A percentile compares a stretch with the other conserved stretches of the same genome.
phyloP scores from a whole-genome alignment of 2,797 vertebrate species.

The Macropus fuliginosus region DNA sequence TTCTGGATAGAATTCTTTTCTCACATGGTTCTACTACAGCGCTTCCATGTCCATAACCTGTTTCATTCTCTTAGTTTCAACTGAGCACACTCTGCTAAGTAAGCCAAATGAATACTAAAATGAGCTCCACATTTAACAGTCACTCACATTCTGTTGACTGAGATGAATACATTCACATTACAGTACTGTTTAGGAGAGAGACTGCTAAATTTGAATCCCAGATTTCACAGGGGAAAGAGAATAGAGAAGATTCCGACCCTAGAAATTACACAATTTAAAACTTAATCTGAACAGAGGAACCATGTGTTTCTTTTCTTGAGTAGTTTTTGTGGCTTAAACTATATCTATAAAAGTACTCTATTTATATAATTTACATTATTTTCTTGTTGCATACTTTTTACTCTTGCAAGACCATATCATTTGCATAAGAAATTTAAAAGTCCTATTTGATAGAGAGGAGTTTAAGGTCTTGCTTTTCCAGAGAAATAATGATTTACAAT shows the following conservation, averaged over 20 bases:
- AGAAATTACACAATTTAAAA: slow-evolving; percentile 34
- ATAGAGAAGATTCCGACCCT: slow-evolving; percentile 46
- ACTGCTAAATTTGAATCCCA: slow-evolving; percentile 50
- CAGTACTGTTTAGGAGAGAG: slow-evolving; percentile 59
- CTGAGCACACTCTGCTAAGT: slow-evolving; percentile 48
- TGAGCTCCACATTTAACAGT: not conserved
- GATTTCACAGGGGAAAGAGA: slow-evolving; percentile 53
- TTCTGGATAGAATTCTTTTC: slow-evolving; percentile 37
- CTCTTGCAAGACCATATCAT: slow-evolving; percentile 52
- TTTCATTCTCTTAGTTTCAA: slow-evolving; percentile 49
- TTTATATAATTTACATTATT: slow-evolving; percentile 25
- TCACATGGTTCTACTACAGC: slow-evolving; percentile 51
- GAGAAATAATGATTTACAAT: slow-evolving; percentile 45
- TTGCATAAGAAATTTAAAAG: slow-evolving; percentile 58
- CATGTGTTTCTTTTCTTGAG: slow-evolving; percentile 2
- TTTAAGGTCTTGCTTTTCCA: slow-evolving; percentile 59
- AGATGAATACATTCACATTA: slow-evolving; percentile 63
- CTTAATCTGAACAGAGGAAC: slow-evolving; percentile 37
- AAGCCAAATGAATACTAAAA: slow-evolving; percentile 23
- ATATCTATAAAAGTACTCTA: slow-evolving; percentile 7
- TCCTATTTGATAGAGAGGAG: slow-evolving; percentile 37
- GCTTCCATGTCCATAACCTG: not conserved
- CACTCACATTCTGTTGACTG: slow-evolving; percentile 48
- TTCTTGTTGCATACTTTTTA: slow-evolving; percentile 43
- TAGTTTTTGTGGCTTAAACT: not conserved